Evolutionary conservation across 2,888 invertebrate genomes (phyloP).

Genomic region (Plagiodera versicolora): DNA sequence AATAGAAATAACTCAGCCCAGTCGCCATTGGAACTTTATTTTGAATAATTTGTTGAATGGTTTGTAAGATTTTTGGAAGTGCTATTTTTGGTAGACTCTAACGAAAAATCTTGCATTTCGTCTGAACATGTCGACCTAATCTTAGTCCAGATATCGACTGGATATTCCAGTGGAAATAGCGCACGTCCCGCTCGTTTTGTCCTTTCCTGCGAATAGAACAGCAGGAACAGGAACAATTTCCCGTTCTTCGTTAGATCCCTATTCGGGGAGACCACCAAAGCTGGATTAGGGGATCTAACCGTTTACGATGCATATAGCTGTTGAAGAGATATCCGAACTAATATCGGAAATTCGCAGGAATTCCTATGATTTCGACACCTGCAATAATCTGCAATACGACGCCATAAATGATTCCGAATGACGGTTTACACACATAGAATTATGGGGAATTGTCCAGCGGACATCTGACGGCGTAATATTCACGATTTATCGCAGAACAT

Average conservation of each 20-base stretch:
- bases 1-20: too few relatives aligned
- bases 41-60: too few relatives aligned
- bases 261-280: not conserved
- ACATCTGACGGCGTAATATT: constrained; percentile 4
- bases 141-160: too few relatives aligned
- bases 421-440: constrained; percentile 1
- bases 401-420: constrained; percentile 3
- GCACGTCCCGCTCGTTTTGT: not conserved
- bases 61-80: too few relatives aligned
- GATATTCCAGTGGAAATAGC: too few relatives aligned
- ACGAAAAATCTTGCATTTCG: too few relatives aligned
- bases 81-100: too few relatives aligned
- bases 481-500: constrained; percentile 3
- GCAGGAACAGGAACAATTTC: not conserved
- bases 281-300: not conserved
- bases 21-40: too few relatives aligned
- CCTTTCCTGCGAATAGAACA: not conserved
- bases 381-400: constrained; percentile 5
- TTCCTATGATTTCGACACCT: not conserved
- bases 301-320: not conserved
- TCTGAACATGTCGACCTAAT: too few relatives aligned
- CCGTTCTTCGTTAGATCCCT: not conserved
- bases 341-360: not conserved
- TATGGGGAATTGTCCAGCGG: not conserved
- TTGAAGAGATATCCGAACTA: not conserved